Conservation (phyloP, 2,113 vertebrate species). For the Catharus fuscescens region DNA sequence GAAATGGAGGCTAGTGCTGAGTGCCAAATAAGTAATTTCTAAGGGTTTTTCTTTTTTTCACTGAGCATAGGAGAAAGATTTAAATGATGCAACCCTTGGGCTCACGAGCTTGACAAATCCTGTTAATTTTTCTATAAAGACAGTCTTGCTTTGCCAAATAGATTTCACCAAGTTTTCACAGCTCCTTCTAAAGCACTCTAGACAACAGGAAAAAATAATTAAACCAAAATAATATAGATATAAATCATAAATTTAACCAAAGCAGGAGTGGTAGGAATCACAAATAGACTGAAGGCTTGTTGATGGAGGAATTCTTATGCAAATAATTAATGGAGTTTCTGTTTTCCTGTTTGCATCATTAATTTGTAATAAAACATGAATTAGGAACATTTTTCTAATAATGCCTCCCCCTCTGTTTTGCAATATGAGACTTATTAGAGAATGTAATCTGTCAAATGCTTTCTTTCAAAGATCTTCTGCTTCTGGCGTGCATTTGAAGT, state of each 20-base stretch:
- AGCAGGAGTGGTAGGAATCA: not conserved
- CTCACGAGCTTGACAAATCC: slow-evolving; percentile 20
- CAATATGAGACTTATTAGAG: slow-evolving; percentile 9
- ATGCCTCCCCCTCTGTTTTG: slow-evolving; percentile 13
- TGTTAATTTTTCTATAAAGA: not conserved
- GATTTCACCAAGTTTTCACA: not conserved
- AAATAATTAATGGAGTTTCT: slow-evolving; percentile 4
- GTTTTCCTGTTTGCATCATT: slow-evolving; percentile 43
- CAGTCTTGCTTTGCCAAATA: not conserved
- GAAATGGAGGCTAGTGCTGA: not conserved
- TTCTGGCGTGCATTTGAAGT: slow-evolving; percentile 27
- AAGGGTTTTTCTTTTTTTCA: not conserved
- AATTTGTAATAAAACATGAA: slow-evolving; percentile 39
- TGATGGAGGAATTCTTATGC: not conserved
- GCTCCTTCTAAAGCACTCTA: not conserved
- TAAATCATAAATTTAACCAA: not conserved
- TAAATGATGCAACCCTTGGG: slow-evolving; percentile 37
- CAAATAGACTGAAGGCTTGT: not conserved
- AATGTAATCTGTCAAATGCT: slow-evolving; percentile 11
- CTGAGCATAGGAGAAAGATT: slow-evolving; percentile 9
- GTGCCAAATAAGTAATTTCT: slow-evolving; percentile 20
- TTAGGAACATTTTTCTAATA: slow-evolving; percentile 13
- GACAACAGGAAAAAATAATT: not conserved
- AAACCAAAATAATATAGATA: not conserved
- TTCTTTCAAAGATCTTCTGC: slow-evolving; percentile 7